phyloP scores from a whole-genome alignment of 2,888 invertebrate genomes.

The Athalia cordata region DNA sequence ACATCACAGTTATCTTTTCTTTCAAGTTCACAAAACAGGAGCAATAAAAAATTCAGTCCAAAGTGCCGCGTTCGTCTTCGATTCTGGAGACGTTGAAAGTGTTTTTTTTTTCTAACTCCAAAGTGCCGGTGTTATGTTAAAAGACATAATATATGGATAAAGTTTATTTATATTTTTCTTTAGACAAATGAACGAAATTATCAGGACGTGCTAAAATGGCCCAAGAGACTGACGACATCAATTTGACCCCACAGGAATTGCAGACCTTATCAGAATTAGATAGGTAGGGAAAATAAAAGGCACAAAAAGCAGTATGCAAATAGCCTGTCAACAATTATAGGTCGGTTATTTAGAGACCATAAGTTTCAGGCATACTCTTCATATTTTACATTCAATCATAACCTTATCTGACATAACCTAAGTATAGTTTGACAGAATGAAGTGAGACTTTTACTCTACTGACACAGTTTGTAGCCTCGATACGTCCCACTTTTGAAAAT shows the following conservation, averaged over 20 bases:
- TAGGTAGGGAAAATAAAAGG: slow-evolving; percentile 77
- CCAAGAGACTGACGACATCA: slow-evolving; percentile 81
- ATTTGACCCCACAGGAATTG: slow-evolving; percentile 88
- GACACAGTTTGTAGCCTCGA: background rate
- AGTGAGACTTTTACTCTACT: slow-evolving; percentile 55
- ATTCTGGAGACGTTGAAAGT: no score
- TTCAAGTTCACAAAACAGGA: no score
- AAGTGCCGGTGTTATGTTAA: no score
- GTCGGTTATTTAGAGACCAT: background rate
- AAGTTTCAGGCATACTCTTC: background rate
- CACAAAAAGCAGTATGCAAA: no score
- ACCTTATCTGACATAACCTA: slow-evolving; percentile 11
- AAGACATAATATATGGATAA: background rate
- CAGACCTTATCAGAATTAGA: slow-evolving; percentile 91
- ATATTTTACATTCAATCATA: background rate
- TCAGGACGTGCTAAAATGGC: slow-evolving; percentile 69
- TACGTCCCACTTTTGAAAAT: no score
- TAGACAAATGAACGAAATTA: background rate
- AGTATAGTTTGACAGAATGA: slow-evolving; percentile 58
- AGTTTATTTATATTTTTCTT: background rate
- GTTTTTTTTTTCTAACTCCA: no score
- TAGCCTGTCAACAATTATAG: background rate
- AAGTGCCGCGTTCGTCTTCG: no score
- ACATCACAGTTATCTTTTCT: no score
- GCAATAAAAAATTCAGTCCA: no score